Evolutionary conservation across 2,113 vertebrate genomes (phyloP).

Genomic region (Notarius quadriscutis): DNA sequence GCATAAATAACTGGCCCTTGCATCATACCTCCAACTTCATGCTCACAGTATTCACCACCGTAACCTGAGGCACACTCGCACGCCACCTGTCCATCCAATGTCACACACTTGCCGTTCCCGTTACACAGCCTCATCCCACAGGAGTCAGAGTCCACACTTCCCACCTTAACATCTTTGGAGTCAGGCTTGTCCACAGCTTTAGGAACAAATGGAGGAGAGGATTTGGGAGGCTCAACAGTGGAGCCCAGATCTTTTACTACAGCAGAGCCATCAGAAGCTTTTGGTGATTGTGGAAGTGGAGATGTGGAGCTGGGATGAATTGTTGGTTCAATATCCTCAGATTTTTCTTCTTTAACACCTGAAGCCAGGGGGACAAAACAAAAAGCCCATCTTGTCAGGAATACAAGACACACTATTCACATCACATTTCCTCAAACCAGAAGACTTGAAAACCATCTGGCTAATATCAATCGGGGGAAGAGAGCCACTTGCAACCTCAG

Average conservation of each 20-base stretch:
- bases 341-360: constrained; percentile 57
- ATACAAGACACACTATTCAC: too few species aligned
- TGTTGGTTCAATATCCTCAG: background rate
- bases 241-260: background rate
- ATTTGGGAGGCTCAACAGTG: background rate
- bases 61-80: constrained; percentile 77
- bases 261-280: background rate
- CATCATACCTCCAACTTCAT: constrained; percentile 47
- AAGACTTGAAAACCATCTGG: background rate
- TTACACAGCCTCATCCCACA: constrained; percentile 75
- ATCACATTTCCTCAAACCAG: background rate
- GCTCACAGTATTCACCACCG: constrained; percentile 75
- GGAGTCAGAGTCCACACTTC: constrained; percentile 59
- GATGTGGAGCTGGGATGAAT: background rate
- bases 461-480: background rate
- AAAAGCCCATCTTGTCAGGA: background rate
- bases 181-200: background rate
- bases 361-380: background rate
- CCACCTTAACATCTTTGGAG: constrained; percentile 8
- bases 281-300: background rate
- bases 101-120: constrained; percentile 72
- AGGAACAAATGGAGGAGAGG: background rate
- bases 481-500: background rate
- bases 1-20: constrained; percentile 67
- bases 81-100: constrained; percentile 41